Evolutionary conservation across 1,140 invertebrate species (phyloP).

Genomic region (Batillaria attramentaria): DNA sequence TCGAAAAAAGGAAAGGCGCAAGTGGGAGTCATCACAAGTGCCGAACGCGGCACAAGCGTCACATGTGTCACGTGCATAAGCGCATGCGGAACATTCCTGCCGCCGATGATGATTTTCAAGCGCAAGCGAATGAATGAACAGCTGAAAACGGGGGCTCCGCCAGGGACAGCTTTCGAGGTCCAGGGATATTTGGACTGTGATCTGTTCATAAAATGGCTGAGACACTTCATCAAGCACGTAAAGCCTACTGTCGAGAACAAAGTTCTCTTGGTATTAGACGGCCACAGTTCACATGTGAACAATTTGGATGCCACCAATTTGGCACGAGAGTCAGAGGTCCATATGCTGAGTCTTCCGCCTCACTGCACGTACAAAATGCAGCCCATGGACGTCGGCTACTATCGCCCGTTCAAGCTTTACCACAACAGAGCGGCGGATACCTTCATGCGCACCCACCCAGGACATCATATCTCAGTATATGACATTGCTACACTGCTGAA

Average conservation of each 20-base stretch:
- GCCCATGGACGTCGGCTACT: neutral
- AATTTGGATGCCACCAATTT: no score
- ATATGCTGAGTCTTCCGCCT: neutral
- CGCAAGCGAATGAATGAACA: conserved; percentile 10
- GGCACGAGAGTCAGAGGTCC: neutral
- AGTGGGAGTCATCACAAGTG: conserved; percentile 32
- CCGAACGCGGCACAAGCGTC: conserved; percentile 20
- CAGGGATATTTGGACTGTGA: neutral
- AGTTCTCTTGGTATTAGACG: conserved; percentile 9
- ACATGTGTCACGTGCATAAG: conserved; percentile 20
- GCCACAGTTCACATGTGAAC: neutral
- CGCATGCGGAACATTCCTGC: conserved; percentile 30
- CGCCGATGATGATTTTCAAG: conserved; percentile 26
- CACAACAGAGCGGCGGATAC: neutral
- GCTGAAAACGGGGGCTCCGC: conserved; percentile 1
- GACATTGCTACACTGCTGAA: no score
- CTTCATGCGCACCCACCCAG: neutral
- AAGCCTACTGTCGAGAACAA: conserved; percentile 3
- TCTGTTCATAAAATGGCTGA: conserved; percentile 11
- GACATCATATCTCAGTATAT: neutral
- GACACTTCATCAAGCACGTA: conserved; percentile 7
- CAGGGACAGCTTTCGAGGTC: neutral
- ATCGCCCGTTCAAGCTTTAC: neutral
- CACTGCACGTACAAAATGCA: neutral
- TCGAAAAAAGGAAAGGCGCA: conserved; percentile 34